These are phyloP conservation scores for Nyctereutes procyonoides DNA, from an alignment of 2,113 vertebrate genomes.

Conservation along the genomic window DNA sequence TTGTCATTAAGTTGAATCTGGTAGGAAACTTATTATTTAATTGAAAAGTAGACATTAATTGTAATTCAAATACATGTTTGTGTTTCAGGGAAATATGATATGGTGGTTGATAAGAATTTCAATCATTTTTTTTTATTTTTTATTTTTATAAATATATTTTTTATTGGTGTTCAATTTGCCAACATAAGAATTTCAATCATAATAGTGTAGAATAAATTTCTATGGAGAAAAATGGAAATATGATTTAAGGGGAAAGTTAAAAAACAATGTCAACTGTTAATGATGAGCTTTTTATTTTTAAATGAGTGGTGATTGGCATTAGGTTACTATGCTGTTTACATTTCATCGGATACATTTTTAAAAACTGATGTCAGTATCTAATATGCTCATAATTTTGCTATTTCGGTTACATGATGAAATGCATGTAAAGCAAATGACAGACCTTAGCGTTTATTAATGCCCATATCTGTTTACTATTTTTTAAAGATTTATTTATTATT, in stretches of 20 bases:
- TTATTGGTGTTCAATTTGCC: too few species aligned
- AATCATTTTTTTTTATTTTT: too few species aligned
- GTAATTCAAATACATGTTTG: neutral
- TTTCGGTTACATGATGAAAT: neutral
- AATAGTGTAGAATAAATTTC: neutral
- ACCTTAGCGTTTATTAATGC: neutral
- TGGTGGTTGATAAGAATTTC: neutral
- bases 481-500: neutral
- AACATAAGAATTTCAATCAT: neutral
- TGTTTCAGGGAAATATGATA: neutral
- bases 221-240: neutral
- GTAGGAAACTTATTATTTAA: neutral
- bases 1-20: neutral
- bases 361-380: neutral
- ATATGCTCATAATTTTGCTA: neutral
- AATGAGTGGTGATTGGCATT: neutral
- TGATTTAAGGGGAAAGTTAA: neutral
- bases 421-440: neutral
- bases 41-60: neutral
- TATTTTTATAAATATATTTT: too few species aligned
- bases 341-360: neutral
- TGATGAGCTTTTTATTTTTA: neutral
- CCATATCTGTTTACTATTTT: neutral
- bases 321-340: neutral
- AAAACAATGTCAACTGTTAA: neutral